Evolutionary conservation across 2,797 vertebrate genomes (phyloP).

Genomic region (Phoxinus dragarum): DNA sequence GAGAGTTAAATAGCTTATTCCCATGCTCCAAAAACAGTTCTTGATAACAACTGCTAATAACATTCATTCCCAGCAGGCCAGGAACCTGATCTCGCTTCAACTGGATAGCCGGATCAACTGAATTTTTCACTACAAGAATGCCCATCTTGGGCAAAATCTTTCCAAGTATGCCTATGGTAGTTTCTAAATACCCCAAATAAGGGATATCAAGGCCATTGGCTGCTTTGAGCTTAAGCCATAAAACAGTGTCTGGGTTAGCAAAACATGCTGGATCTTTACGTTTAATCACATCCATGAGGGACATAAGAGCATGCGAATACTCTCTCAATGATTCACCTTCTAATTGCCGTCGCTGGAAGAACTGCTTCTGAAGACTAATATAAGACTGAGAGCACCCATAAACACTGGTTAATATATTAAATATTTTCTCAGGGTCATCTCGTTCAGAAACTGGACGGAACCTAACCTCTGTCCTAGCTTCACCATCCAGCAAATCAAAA

Average conservation of each 20-base stretch:
- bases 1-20: too few species aligned
- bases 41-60: too few species aligned
- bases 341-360: conserved; percentile 28
- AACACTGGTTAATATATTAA: not conserved
- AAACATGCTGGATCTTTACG: conserved; percentile 5
- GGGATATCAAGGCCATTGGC: too few species aligned
- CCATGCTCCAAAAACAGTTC: too few species aligned
- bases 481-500: conserved; percentile 25
- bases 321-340: conserved; percentile 27
- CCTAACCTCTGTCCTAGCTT: conserved; percentile 29
- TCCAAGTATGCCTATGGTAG: too few species aligned
- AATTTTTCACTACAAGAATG: too few species aligned
- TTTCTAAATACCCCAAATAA: too few species aligned
- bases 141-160: too few species aligned
- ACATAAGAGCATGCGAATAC: conserved; percentile 30
- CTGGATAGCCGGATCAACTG: too few species aligned
- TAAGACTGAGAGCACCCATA: conserved; percentile 22
- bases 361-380: conserved; percentile 34
- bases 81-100: too few species aligned
- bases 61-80: too few species aligned
- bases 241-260: not conserved
- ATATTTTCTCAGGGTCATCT: not conserved
- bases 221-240: too few species aligned
- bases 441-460: not conserved
- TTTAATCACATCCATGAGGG: conserved; percentile 8